Percentiles rank a stretch among this genome's conserved stretches.
phyloP scores from a whole-genome alignment of 2,888 invertebrate genomes.

The Leucoma salicis region DNA sequence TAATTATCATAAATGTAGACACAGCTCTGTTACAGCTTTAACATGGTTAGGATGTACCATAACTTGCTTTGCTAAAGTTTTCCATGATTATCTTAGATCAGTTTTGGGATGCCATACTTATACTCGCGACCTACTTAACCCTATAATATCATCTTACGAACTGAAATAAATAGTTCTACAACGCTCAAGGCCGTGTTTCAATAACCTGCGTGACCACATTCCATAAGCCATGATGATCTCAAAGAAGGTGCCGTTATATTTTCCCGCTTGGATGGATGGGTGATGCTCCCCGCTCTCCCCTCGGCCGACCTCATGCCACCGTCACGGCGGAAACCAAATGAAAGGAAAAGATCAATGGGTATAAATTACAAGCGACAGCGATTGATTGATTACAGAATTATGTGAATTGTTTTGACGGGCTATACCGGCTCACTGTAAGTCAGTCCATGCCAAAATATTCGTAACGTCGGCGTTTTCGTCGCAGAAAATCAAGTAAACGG shows the following conservation, averaged over 20 bases:
- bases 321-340: constrained; percentile 51
- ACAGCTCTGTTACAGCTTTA: no score
- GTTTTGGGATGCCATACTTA: no score
- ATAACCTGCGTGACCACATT: constrained; percentile 39
- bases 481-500: no score
- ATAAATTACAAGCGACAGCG: constrained; percentile 31
- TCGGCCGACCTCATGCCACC: constrained; percentile 43
- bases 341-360: constrained; percentile 57
- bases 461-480: no score
- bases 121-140: not conserved
- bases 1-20: no score
- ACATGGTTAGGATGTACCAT: no score
- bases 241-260: constrained; percentile 32
- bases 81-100: no score
- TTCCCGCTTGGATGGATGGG: constrained; percentile 34
- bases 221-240: constrained; percentile 37
- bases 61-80: no score
- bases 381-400: not conserved
- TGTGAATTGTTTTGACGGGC: no score
- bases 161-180: not conserved
- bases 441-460: no score
- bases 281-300: constrained; percentile 18
- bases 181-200: not conserved
- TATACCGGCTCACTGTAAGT: no score
- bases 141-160: not conserved